These are phyloP conservation scores for Morinoia aosen DNA, from an alignment of 2,888 invertebrate genomes.

Conservation along the genomic window DNA sequence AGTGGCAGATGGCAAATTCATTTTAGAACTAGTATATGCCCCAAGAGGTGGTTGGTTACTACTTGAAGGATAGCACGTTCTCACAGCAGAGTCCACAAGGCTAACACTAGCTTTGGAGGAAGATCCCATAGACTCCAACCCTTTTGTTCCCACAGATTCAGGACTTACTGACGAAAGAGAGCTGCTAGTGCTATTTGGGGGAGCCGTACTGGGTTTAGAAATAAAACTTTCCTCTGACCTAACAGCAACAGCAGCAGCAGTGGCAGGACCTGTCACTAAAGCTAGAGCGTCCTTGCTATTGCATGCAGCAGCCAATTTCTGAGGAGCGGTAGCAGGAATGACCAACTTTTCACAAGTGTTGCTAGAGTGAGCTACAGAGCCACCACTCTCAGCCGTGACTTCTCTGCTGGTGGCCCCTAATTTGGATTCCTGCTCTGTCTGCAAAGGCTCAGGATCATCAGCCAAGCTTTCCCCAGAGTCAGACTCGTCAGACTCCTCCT, in stretches of 20 bases:
- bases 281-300: neutral
- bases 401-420: neutral
- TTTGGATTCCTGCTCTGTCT: neutral
- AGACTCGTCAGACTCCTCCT: conserved; percentile 61
- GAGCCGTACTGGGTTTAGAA: neutral
- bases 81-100: neutral
- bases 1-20: neutral
- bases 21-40: neutral
- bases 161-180: neutral
- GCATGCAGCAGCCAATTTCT: neutral
- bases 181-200: neutral
- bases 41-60: neutral
- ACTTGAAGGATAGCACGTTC: neutral
- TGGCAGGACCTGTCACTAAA: neutral
- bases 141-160: neutral
- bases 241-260: neutral
- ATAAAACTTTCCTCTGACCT: neutral
- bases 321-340: neutral
- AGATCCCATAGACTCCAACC: neutral
- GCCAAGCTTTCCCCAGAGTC: conserved; percentile 57
- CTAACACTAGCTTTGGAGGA: neutral
- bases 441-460: neutral
- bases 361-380: neutral
- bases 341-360: neutral
- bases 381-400: neutral